Conservation (phyloP, 2,797 vertebrate species). For the Melopsittacus undulatus region DNA sequence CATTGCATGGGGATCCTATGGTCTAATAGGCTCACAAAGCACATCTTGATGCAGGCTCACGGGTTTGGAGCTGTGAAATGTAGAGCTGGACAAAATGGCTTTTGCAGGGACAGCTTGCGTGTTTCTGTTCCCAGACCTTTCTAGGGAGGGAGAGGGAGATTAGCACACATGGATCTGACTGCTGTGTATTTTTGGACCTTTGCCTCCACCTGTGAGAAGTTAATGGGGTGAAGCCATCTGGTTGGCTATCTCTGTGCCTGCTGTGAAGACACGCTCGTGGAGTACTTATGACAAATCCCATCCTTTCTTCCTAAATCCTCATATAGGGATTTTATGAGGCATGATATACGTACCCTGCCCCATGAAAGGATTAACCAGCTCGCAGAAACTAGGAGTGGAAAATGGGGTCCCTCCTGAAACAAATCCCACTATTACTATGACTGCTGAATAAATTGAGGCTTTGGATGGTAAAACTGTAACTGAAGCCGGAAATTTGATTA, state of each 20-base stretch:
- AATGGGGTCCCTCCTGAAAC: slow-evolving; percentile 13
- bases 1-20: neutral
- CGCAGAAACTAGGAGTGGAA: slow-evolving; percentile 13
- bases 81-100: neutral
- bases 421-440: neutral
- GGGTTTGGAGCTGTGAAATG: neutral
- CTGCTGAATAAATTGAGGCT: neutral
- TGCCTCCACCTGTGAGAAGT: neutral
- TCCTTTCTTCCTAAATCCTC: slow-evolving; percentile 1
- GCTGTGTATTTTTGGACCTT: neutral
- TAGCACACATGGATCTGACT: neutral
- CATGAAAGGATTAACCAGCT: slow-evolving; percentile 15
- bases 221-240: slow-evolving; percentile 35
- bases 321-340: slow-evolving; percentile 34
- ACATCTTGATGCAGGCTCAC: neutral
- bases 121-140: neutral
- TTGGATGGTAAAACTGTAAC: slow-evolving; percentile 42
- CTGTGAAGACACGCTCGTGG: neutral
- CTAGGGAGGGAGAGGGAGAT: neutral
- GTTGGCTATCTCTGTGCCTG: neutral
- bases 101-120: neutral
- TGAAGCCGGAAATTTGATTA: neutral
- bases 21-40: neutral
- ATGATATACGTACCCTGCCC: neutral
- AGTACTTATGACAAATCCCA: neutral